Evolutionary conservation across 2,797 vertebrate genomes (phyloP), one percentile per base, ranked within the genome.

Genomic region (Lepilemur septentrionalis): DNA sequence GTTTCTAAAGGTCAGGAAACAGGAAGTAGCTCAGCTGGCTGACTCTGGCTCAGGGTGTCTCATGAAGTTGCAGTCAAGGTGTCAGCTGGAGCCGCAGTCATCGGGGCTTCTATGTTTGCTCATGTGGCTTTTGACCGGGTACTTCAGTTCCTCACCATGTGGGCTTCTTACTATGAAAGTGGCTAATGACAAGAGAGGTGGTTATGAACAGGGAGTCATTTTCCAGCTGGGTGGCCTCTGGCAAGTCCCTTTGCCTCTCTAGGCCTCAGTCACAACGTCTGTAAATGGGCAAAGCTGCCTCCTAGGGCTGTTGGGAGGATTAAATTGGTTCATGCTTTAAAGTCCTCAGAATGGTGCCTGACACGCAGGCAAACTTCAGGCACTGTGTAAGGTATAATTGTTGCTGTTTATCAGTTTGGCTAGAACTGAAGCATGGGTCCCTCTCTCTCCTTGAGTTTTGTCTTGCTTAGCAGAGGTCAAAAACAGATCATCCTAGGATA

Each of bases 391-490:
- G 52, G 59, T 15, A 61, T 32, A n/a, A 17, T 70, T 76, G 46
- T 38, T 57, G n/a, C 38, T 35, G 30, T 63, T 94, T 76, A 79
- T 23, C n/a, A 6, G 88, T 87, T 83, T 78, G 65, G 23, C 46
- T 91, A 76, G 35, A 89, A 67, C 30, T 46, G 69, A 84, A 96
- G 55, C 69, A 72, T 35, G 22, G 52, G 2, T 28, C 13, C 50
- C 48, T 81, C 32, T 61, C 28, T 92, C 73, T 65, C 59, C n/a
- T 72, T 80, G 23, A 85, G 25, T 92, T 94, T 78, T 32, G 32
- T 83, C 65, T 87, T 97, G 46, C 67, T 93, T 91, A 91, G 20
- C 79, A 89, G 86, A 73, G 41, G 65, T 55, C 57, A 82, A 76
- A 85, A 52, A 17, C 46, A 91, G 52, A 86, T 59, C 1, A 22